Percentiles rank a stretch among this genome's conserved stretches.
Conservation (phyloP, 2,113 vertebrate species). For the Tympanuchus pallidicinctus region DNA sequence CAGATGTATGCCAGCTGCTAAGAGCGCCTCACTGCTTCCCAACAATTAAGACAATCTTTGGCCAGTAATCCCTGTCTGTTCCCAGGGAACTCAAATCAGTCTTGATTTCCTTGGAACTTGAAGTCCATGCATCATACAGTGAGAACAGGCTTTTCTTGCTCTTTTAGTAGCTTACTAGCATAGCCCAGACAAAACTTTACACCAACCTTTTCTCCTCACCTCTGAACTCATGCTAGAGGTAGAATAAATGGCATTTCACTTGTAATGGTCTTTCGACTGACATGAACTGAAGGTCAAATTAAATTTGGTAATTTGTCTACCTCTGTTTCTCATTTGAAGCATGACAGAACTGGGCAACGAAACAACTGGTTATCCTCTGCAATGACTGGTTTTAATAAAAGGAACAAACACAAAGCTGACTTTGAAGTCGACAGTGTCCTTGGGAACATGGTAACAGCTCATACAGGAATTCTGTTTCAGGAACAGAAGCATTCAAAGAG, state of each 20-base stretch:
- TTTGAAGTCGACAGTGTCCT: not conserved
- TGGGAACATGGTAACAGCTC: not conserved
- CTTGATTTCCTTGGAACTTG: not conserved
- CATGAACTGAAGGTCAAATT: conserved; percentile 1
- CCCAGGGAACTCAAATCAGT: not conserved
- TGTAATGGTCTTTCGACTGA: not conserved
- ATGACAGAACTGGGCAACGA: not conserved
- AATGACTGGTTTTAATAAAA: not conserved
- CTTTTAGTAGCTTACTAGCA: not conserved
- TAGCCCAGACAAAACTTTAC: not conserved
- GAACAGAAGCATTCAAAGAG: not conserved
- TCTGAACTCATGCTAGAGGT: not conserved
- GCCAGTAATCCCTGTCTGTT: not conserved
- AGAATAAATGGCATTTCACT: not conserved
- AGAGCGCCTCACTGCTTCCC: not conserved
- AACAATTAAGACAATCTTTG: not conserved
- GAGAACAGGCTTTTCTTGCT: not conserved
- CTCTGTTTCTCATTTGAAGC: not conserved
- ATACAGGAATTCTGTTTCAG: not conserved
- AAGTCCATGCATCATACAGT: not conserved
- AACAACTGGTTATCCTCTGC: not conserved
- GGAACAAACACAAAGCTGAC: not conserved
- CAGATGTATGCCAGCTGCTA: not conserved
- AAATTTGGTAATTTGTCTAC: not conserved
- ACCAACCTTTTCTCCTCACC: not conserved